Percentiles rank a stretch among this genome's conserved stretches.
Conservation (phyloP, 2,888 invertebrate genomes). For the Bombylius discolor region DNA sequence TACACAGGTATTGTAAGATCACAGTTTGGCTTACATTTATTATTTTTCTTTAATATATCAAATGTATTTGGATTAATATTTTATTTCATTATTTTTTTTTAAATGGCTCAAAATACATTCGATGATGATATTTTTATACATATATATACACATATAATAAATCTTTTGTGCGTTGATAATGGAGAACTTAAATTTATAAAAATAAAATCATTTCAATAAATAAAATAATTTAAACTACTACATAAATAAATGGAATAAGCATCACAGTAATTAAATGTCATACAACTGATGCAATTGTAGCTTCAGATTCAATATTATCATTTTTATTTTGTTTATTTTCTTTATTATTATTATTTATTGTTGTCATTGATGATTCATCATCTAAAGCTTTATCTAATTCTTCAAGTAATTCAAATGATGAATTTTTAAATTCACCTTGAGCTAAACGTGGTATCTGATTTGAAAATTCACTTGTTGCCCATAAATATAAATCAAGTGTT, state of each 20-base stretch:
- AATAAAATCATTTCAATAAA: background rate
- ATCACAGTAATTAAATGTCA: background rate
- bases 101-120: background rate
- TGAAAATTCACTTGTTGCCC: slow-evolving; percentile 64
- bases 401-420: slow-evolving; percentile 4
- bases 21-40: background rate
- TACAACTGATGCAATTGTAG: background rate
- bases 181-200: background rate
- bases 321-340: background rate
- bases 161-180: background rate
- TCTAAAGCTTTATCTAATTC: slow-evolving; percentile 5
- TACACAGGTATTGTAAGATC: background rate
- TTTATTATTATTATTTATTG: no score
- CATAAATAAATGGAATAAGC: background rate
- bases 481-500: slow-evolving; percentile 74
- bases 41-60: no score
- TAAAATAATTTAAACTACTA: no score
- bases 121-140: background rate
- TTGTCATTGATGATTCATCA: background rate
- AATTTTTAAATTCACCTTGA: slow-evolving; percentile 21
- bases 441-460: slow-evolving; percentile 55
- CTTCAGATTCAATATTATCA: background rate
- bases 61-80: no score
- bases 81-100: no score
- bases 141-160: no score